phyloP scores from a whole-genome alignment of 2,888 invertebrate genomes.

The Rhaphigaster nebulosa region DNA sequence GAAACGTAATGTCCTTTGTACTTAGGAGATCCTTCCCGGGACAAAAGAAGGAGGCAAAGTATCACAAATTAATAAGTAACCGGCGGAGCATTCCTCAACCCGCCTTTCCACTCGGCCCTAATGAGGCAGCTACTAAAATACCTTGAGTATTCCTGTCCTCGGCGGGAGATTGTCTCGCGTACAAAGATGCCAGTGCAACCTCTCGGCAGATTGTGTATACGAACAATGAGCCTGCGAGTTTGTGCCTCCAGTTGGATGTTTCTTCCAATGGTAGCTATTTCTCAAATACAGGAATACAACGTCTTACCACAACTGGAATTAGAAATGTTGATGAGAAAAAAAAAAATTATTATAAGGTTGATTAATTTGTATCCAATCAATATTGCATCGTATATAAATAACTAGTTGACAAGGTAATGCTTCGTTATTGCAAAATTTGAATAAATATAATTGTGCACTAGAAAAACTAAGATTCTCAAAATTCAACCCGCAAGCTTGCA shows the following conservation, averaged over 20 bases:
- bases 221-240: neutral
- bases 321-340: too few relatives aligned
- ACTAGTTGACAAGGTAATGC: too few relatives aligned
- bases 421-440: too few relatives aligned
- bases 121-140: neutral
- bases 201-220: neutral
- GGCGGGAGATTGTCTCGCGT: neutral
- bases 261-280: neutral
- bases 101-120: neutral
- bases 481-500: too few relatives aligned
- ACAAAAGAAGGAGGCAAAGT: neutral
- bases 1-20: neutral
- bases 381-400: too few relatives aligned
- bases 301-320: neutral
- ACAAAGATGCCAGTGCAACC: neutral
- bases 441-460: too few relatives aligned
- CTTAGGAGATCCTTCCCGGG: neutral
- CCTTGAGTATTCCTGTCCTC: neutral
- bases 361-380: too few relatives aligned
- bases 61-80: slow-evolving; percentile 12
- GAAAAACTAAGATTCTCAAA: too few relatives aligned
- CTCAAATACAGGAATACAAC: neutral
- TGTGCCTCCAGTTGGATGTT: neutral
- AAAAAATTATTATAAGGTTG: too few relatives aligned
- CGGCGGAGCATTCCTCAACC: neutral